Percentiles rank a stretch among this genome's conserved stretches.
phyloP scores from a whole-genome alignment of 2,113 vertebrate species.

The Pampusana beccarii region DNA sequence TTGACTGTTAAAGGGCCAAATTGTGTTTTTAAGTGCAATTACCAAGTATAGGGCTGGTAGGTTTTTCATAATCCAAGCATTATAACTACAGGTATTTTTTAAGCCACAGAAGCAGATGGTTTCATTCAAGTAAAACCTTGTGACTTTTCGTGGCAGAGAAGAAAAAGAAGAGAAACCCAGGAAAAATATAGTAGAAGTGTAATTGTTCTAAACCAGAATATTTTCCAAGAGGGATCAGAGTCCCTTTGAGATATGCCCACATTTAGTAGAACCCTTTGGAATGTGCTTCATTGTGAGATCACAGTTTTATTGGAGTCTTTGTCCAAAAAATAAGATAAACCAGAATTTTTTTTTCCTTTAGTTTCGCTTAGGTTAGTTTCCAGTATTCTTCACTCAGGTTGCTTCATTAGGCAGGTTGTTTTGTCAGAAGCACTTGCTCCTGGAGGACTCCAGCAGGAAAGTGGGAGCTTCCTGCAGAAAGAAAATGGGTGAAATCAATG shows the following conservation, averaged over 20 bases:
- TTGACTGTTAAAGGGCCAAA: background rate
- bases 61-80: background rate
- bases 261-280: slow-evolving; percentile 45
- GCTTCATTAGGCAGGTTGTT: background rate
- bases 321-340: slow-evolving; percentile 11
- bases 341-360: background rate
- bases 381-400: background rate
- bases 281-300: slow-evolving; percentile 15
- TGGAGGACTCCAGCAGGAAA: slow-evolving; percentile 3
- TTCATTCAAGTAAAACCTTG: slow-evolving; percentile 9
- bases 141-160: background rate
- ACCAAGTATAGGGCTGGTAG: background rate
- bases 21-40: background rate
- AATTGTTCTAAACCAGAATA: slow-evolving; percentile 40
- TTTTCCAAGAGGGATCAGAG: slow-evolving; percentile 4
- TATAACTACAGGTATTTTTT: background rate
- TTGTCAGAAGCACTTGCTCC: background rate
- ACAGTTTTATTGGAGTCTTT: slow-evolving; percentile 14
- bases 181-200: background rate
- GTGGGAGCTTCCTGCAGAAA: background rate
- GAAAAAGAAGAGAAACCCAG: background rate
- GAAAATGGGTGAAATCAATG: background rate
- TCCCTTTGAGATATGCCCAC: background rate
- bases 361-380: background rate
- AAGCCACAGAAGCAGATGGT: background rate